These are phyloP conservation scores for Centrocercus urophasianus DNA, from an alignment of 2,113 vertebrate genomes.

Conservation along the genomic window DNA sequence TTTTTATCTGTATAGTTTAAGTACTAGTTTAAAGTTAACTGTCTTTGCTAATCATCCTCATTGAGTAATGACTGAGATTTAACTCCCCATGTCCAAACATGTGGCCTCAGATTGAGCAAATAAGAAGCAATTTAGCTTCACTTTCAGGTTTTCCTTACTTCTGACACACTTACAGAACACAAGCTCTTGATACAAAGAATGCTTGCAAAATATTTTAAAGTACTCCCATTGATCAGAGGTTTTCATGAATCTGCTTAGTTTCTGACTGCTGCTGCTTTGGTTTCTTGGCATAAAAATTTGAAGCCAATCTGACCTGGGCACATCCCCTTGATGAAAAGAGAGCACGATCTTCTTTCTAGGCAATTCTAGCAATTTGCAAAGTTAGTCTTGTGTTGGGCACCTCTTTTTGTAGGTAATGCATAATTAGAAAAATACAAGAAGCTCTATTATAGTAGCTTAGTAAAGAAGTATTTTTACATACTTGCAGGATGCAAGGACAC, in stretches of 20 bases:
- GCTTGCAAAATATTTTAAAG: background rate
- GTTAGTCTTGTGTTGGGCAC: constrained; percentile 50
- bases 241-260: background rate
- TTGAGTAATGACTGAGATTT: background rate
- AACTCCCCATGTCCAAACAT: background rate
- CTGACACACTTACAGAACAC: background rate
- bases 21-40: background rate
- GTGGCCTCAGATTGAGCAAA: background rate
- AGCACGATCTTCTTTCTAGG: background rate
- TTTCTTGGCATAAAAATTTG: background rate
- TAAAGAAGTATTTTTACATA: constrained; percentile 70
- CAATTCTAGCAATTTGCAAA: background rate
- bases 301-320: background rate
- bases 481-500: constrained; percentile 66
- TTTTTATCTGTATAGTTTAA: background rate
- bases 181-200: background rate
- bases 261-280: background rate
- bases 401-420: constrained; percentile 57
- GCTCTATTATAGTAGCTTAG: constrained; percentile 68
- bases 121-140: background rate
- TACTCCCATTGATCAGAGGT: background rate
- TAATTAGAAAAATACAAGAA: constrained; percentile 67
- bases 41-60: background rate
- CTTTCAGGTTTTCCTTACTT: background rate
- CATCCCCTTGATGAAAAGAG: background rate